These are phyloP conservation scores for Neomorphus geoffroyi DNA, from an alignment of 2,797 vertebrate species.

Conservation along the genomic window DNA sequence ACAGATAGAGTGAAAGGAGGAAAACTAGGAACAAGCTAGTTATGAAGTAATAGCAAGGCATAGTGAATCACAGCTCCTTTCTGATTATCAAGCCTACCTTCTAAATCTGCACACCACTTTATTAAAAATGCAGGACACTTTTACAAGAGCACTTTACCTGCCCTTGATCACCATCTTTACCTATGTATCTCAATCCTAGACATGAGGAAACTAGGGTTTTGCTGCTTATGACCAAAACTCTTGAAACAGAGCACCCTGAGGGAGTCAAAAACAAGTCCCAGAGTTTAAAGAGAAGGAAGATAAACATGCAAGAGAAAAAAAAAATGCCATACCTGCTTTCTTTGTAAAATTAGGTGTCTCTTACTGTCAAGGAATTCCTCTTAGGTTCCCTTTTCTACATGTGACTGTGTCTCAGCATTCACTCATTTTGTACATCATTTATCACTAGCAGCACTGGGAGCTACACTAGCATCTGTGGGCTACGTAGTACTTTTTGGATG, in stretches of 20 bases:
- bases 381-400: background rate
- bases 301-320: background rate
- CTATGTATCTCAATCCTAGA: background rate
- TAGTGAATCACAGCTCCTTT: background rate
- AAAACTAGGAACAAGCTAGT: background rate
- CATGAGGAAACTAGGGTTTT: background rate
- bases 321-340: constrained; percentile 28
- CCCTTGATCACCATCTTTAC: background rate
- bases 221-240: background rate
- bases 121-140: rapidly evolving
- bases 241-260: background rate
- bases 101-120: rapidly evolving
- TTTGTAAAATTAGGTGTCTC: background rate
- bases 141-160: background rate
- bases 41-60: background rate
- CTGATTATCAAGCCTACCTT: background rate
- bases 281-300: background rate
- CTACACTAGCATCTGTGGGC: constrained; percentile 16
- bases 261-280: background rate
- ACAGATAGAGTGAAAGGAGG: background rate
- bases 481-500: background rate
- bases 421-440: background rate
- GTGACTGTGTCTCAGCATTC: background rate
- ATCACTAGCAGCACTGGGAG: constrained; percentile 6
- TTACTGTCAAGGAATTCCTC: background rate